Evolutionary conservation across 2,888 invertebrate genomes (phyloP).

Genomic region (Diaperis boleti): DNA sequence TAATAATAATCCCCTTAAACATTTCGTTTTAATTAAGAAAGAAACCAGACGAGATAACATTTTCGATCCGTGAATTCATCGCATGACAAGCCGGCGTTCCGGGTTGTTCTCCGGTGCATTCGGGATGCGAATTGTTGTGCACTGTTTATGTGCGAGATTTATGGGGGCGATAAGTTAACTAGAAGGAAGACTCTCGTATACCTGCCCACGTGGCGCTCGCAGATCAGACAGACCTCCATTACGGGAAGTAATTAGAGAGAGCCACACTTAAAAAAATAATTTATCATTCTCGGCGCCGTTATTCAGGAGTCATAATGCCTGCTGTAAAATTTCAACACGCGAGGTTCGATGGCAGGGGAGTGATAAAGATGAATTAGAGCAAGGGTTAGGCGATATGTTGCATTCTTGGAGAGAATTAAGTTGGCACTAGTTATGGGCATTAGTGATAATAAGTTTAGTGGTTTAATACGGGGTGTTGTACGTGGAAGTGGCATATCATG

Average conservation of each 20-base stretch:
- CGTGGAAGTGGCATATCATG: too few relatives aligned
- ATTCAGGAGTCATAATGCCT: neutral
- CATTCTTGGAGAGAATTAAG: too few relatives aligned
- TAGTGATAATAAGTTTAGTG: too few relatives aligned
- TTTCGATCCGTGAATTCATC: slow-evolving; percentile 33
- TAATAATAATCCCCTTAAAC: slow-evolving; percentile 18
- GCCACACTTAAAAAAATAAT: neutral
- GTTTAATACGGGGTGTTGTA: too few relatives aligned
- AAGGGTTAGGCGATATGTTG: too few relatives aligned
- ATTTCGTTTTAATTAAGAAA: slow-evolving; percentile 30
- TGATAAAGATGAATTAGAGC: too few relatives aligned
- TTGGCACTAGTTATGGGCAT: too few relatives aligned
- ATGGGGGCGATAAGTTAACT: slow-evolving; percentile 23
- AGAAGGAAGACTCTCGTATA: neutral
- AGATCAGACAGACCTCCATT: neutral
- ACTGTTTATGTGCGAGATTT: slow-evolving; percentile 29
- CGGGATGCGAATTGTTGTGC: slow-evolving; percentile 31
- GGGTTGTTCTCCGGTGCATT: slow-evolving; percentile 21
- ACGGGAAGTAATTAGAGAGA: neutral
- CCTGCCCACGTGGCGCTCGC: too few relatives aligned
- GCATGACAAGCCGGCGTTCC: slow-evolving; percentile 29
- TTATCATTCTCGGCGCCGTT: neutral
- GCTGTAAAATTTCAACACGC: neutral
- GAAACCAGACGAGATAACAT: slow-evolving; percentile 23
- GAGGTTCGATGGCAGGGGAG: too few relatives aligned